Percentiles rank a stretch among this genome's conserved stretches.
Evolutionary conservation across 2,113 vertebrate species (phyloP).

Genomic region (Phylloscopus trochiloides): DNA sequence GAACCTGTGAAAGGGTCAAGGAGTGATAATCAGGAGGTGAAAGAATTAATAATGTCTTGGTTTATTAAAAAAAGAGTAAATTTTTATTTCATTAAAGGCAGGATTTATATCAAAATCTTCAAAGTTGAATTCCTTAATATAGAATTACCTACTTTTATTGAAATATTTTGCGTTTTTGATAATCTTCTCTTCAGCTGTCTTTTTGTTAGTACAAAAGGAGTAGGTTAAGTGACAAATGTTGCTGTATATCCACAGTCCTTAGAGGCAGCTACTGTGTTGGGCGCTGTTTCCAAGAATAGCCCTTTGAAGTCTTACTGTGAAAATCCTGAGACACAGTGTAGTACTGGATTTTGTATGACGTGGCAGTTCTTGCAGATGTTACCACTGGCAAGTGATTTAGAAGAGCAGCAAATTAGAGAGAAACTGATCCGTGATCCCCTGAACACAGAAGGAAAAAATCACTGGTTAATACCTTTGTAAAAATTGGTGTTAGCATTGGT

Average conservation of each 20-base stretch:
- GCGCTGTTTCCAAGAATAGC: neutral
- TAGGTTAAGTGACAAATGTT: neutral
- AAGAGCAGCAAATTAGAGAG: neutral
- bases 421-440: neutral
- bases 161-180: neutral
- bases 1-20: neutral
- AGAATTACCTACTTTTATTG: neutral
- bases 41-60: neutral
- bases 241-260: neutral
- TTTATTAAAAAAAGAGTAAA: neutral
- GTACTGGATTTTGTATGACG: neutral
- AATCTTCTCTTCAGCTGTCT: neutral
- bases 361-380: slow-evolving; percentile 6
- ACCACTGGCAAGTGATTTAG: neutral
- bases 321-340: neutral
- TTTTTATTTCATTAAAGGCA: neutral
- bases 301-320: neutral
- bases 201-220: neutral
- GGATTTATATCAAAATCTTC: neutral
- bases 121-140: neutral
- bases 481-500: neutral
- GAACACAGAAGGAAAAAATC: neutral
- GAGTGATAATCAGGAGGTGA: neutral
- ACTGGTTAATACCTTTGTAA: neutral
- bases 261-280: neutral